Conservation (phyloP, 1,140 invertebrate genomes). For the Saccostrea echinata region DNA sequence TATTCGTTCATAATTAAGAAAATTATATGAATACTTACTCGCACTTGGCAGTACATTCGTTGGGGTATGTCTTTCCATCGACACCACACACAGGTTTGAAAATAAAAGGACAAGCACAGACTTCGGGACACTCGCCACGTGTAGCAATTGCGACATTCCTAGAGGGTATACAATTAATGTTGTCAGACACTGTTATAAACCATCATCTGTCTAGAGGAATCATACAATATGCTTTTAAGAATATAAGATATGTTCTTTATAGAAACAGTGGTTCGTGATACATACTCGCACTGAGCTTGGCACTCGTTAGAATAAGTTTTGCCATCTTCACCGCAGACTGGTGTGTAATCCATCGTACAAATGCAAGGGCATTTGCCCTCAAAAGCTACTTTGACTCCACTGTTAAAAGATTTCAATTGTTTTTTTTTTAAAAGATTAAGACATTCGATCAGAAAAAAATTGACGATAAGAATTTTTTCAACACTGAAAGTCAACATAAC, state of each 20-base stretch:
- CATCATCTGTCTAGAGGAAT: too few species aligned
- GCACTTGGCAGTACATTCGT: not conserved
- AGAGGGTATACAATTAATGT: too few species aligned
- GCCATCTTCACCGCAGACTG: not conserved
- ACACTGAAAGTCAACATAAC: not conserved
- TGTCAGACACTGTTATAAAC: too few species aligned
- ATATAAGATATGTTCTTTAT: too few species aligned
- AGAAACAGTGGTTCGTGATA: not conserved
- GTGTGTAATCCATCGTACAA: not conserved
- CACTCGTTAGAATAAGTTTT: not conserved
- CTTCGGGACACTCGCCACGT: slow-evolving; percentile 16
- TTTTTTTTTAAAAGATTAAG: not conserved
- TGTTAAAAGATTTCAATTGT: not conserved
- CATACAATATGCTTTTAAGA: too few species aligned
- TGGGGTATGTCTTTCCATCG: slow-evolving; percentile 46
- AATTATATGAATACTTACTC: not conserved
- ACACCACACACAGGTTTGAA: slow-evolving; percentile 48
- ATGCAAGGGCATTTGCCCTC: not conserved
- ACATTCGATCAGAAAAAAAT: not conserved
- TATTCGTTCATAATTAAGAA: too few species aligned
- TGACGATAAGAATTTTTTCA: not conserved
- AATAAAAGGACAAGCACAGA: slow-evolving; percentile 43
- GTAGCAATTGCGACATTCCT: not conserved
- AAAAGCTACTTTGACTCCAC: not conserved
- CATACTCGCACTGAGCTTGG: not conserved